Evolutionary conservation across 2,797 vertebrate genomes (phyloP), one percentile per base, ranked within the genome.

Genomic region (Perodicticus potto): DNA sequence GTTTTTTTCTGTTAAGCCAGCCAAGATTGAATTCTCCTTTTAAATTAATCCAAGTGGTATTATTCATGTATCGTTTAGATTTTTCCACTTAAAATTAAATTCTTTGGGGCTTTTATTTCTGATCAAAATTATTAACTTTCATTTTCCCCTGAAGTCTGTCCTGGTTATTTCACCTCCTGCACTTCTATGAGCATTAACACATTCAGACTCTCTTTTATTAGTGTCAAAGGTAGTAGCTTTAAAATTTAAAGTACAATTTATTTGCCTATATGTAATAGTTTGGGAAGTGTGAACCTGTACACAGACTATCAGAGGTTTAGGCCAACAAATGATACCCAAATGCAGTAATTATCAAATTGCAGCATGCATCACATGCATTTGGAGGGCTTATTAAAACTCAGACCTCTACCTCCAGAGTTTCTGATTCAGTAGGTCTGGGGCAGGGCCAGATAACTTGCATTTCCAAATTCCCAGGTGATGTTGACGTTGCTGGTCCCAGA

Each of bases 1-100:
- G 49, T 73, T 89, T 88, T 80, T 69, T 25, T 49, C 86, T 95
- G 63, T 91, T 94, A 92, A 78, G n/a, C 45, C 69, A 95, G 88
- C 95, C 93, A 97, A 96, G 37, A 86, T 90, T 82, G 84, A 95
- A 93, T 84, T 97, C 29, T 92, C 73, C 87, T 85, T 96, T 92
- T 95, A 96, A 93, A 96, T 93, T 95, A 90, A 97, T 90, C 92
- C 92, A 91, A 82, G 37, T 94, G 76, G 43, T 69, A 95, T 94
- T 94, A 96, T 77, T 86, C 34, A 7, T 91, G 65, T 92, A 83
- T 85, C 19, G 12, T 88, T 89, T 95, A 93, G 69, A 74, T 91
- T 93, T 95, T 89, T 55, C 85, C 81, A 92, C 67, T 77, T 86
- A 77, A 95, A 95, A 86, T 86, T 49, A 94, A 95, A 97, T 40